Percentiles rank a stretch among this genome's conserved stretches.
Evolutionary conservation across 2,113 vertebrate genomes (phyloP).

Genomic region (Stigmatopora argus): DNA sequence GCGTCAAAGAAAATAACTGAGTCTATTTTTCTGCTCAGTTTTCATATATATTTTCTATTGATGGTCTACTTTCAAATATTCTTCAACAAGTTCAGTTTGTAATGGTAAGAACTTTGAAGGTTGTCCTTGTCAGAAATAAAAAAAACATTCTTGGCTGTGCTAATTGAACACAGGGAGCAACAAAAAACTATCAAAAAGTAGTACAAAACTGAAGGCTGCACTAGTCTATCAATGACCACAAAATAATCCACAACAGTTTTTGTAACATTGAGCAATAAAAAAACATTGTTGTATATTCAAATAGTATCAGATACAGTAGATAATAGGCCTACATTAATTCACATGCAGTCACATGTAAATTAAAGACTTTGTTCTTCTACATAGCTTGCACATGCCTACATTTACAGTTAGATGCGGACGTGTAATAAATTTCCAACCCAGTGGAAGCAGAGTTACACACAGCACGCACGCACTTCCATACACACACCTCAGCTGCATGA

Average conservation of each 20-base stretch:
- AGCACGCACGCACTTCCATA: conserved; percentile 18
- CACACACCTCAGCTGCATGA: conserved; percentile 55
- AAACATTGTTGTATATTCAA: conserved; percentile 28
- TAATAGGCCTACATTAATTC: background rate
- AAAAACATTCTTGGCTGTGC: background rate
- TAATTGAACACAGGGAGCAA: background rate
- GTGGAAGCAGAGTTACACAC: conserved; percentile 44
- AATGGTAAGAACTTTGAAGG: background rate
- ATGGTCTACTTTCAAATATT: background rate
- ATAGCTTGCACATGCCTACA: conserved; percentile 23
- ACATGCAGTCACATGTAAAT: conserved; percentile 33
- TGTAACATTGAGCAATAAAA: background rate
- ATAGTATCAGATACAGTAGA: conserved; percentile 3
- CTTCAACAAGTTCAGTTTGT: background rate
- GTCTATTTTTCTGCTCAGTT: background rate
- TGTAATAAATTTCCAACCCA: conserved; percentile 57
- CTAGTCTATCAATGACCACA: background rate
- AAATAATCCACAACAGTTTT: background rate
- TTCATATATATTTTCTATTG: background rate
- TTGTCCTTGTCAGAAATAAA: background rate
- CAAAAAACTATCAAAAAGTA: background rate
- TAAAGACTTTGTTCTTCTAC: conserved; percentile 35
- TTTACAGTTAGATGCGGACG: conserved; percentile 54
- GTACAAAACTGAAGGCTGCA: too few relatives aligned
- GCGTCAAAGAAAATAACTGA: background rate